Conservation (phyloP, 2,888 invertebrate species). For the Trachelus stipa region DNA sequence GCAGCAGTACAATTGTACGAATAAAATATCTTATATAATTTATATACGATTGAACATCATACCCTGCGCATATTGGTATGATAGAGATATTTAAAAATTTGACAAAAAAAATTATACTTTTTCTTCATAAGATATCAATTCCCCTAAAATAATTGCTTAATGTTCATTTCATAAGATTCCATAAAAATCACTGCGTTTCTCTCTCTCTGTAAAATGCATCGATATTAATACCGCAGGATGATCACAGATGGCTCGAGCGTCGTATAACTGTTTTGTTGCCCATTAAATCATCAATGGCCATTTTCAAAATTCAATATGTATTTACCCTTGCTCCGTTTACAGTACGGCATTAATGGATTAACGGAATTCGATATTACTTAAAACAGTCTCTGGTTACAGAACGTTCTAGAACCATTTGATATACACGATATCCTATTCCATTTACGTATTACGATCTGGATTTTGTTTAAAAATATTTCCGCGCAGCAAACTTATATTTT, state of each 20-base stretch:
- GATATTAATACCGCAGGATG: not conserved
- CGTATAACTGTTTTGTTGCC: not conserved
- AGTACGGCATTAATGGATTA: not conserved
- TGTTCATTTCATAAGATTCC: too few relatives aligned
- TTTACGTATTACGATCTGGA: not conserved
- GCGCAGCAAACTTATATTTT: not conserved
- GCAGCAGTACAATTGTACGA: too few relatives aligned
- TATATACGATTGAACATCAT: too few relatives aligned
- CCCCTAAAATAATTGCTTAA: too few relatives aligned
- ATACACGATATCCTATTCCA: not conserved
- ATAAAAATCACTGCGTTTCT: not conserved
- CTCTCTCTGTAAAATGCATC: not conserved
- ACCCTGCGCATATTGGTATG: too few relatives aligned
- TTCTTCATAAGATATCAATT: too few relatives aligned
- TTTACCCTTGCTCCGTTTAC: not conserved
- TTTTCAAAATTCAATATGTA: constrained; percentile 1
- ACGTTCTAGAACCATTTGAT: not conserved
- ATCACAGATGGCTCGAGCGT: not conserved
- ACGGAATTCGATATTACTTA: not conserved
- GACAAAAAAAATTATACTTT: too few relatives aligned
- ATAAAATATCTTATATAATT: too few relatives aligned
- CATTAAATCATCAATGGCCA: not conserved
- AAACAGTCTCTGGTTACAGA: not conserved
- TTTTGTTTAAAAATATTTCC: not conserved
- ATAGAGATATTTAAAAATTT: too few relatives aligned